Percentiles rank a stretch among this genome's conserved stretches.
phyloP scores from a whole-genome alignment of 2,888 invertebrate genomes.

The Tyria jacobaeae region DNA sequence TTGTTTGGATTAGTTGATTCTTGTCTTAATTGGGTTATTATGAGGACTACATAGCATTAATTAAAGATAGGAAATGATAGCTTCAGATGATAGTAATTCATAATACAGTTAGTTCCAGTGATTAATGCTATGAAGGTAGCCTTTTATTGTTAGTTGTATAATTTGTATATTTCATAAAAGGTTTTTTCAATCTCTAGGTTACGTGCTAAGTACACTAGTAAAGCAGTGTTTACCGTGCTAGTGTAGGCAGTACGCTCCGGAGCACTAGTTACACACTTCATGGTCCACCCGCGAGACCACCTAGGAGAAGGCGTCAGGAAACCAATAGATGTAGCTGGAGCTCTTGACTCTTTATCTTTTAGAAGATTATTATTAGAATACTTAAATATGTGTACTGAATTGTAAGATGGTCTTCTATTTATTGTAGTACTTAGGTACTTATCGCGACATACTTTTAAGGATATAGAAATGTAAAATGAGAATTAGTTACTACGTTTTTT shows the following conservation, averaged over 20 bases:
- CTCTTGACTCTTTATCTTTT: conserved; percentile 69
- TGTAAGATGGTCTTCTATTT: conserved; percentile 85
- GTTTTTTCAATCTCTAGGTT: conserved; percentile 87
- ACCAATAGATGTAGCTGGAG: conserved; percentile 79
- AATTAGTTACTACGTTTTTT: conserved; percentile 69
- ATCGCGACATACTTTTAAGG: conserved; percentile 81
- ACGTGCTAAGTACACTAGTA: conserved; percentile 87
- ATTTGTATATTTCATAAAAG: conserved; percentile 75
- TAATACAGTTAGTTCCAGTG: conserved; percentile 63
- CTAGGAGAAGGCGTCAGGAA: conserved; percentile 84
- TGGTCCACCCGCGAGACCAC: conserved; percentile 83
- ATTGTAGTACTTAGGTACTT: conserved; percentile 85
- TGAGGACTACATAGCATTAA: conserved; percentile 83
- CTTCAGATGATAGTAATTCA: conserved; percentile 53
- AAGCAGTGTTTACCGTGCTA: conserved; percentile 84
- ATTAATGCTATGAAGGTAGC: conserved; percentile 84
- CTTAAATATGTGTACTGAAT: conserved; percentile 77
- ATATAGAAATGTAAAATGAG: conserved; percentile 76
- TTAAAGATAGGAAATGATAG: conserved; percentile 61
- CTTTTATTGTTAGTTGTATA: conserved; percentile 65
- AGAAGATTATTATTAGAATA: conserved; percentile 77
- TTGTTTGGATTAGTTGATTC: conserved; percentile 54
- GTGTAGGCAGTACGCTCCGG: conserved; percentile 87
- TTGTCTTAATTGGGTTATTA: conserved; percentile 51
- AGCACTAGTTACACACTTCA: conserved; percentile 84